These are phyloP conservation scores for Lethenteron reissneri DNA, from an alignment of 2,113 vertebrate species.

Conservation along the genomic window DNA sequence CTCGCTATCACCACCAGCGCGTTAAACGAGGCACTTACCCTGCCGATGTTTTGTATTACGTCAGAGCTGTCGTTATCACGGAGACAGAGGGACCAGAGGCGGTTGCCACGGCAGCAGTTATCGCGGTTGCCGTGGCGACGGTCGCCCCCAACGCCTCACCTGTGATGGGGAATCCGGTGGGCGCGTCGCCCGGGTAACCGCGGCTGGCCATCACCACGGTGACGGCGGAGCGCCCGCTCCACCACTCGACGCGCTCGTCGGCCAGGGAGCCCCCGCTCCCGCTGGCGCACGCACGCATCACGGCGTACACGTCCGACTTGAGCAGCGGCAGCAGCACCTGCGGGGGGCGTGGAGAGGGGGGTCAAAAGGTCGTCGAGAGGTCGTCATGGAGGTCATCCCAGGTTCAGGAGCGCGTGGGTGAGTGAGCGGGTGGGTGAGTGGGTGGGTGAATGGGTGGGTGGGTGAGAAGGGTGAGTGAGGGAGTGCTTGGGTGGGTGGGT, in stretches of 20 bases:
- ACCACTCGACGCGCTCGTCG: conserved; percentile 40
- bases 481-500: no score
- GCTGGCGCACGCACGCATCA: conserved; percentile 15
- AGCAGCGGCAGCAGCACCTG: conserved; percentile 76
- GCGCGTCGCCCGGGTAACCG: conserved; percentile 58
- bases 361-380: no score
- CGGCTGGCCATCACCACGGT: conserved; percentile 79
- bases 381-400: no score
- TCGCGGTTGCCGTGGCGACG: not conserved
- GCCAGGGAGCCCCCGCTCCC: conserved; percentile 26
- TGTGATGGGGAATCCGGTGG: conserved; percentile 55
- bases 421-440: no score
- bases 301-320: conserved; percentile 62
- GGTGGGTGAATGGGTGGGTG: no score
- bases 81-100: no score
- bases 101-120: not conserved
- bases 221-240: conserved; percentile 37
- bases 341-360: not conserved
- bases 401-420: no score
- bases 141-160: conserved; percentile 23
- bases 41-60: no score
- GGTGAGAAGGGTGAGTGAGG: no score
- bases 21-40: no score
- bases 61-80: no score
- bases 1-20: no score